Conservation (phyloP, 2,113 vertebrate species). For the Casuarius casuarius region DNA sequence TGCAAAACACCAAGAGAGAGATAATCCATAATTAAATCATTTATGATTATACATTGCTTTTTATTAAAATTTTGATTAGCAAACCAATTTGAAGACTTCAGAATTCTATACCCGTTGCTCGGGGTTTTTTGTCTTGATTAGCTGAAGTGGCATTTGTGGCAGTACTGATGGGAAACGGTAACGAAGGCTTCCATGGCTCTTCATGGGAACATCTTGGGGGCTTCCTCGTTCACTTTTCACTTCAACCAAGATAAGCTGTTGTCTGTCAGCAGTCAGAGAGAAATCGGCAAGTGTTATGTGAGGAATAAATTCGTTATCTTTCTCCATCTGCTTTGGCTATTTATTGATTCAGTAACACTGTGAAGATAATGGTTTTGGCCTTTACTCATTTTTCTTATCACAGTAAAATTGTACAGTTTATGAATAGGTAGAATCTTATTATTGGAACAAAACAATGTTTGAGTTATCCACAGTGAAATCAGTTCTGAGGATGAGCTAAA, state of each 20-base stretch:
- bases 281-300: neutral
- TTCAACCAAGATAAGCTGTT: slow-evolving; percentile 75
- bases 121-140: slow-evolving; percentile 73
- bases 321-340: neutral
- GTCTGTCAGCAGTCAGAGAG: slow-evolving; percentile 65
- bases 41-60: neutral
- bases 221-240: slow-evolving; percentile 58
- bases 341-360: neutral
- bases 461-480: neutral
- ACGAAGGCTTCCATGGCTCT: slow-evolving; percentile 72
- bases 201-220: neutral
- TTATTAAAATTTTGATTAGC: neutral
- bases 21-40: neutral
- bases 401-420: neutral
- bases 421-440: neutral
- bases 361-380: neutral
- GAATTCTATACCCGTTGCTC: slow-evolving; percentile 73
- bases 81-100: neutral
- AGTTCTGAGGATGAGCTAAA: neutral
- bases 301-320: neutral
- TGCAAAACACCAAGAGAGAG: neutral
- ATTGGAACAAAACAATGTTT: neutral
- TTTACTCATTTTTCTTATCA: neutral
- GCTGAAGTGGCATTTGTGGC: slow-evolving; percentile 73
- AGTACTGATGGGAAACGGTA: slow-evolving; percentile 67